Percentiles rank a stretch among this genome's conserved stretches.
These are phyloP conservation scores for Gymnopithys bicolor DNA, from an alignment of 2,797 vertebrate genomes.

Conservation along the genomic window DNA sequence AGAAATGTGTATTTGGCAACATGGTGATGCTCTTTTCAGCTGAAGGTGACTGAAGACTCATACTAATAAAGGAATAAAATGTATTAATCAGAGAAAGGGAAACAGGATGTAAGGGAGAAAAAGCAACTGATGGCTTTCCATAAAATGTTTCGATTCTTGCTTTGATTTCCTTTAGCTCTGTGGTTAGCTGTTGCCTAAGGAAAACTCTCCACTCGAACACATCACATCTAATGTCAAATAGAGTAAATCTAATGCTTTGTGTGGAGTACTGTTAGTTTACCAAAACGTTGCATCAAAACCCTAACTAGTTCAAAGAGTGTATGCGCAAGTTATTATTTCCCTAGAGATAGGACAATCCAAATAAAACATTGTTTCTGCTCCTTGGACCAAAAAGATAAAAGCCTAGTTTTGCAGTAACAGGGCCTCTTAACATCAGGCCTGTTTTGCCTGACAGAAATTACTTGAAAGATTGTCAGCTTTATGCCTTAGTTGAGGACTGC, in stretches of 20 bases:
- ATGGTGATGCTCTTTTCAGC: not conserved
- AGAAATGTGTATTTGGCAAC: not conserved
- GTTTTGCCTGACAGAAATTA: not conserved
- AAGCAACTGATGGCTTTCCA: not conserved
- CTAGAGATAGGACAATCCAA: slow-evolving; percentile 24
- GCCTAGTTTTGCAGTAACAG: not conserved
- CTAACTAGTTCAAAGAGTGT: not conserved
- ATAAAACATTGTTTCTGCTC: slow-evolving; percentile 53
- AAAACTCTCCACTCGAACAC: not conserved
- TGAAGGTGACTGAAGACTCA: not conserved
- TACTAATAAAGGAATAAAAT: not conserved
- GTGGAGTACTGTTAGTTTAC: not conserved
- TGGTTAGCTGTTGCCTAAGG: slow-evolving; percentile 42
- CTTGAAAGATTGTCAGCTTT: slow-evolving; percentile 3
- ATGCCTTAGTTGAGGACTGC: not conserved
- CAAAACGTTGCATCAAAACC: not conserved
- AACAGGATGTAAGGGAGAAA: not conserved
- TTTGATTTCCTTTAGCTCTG: slow-evolving; percentile 51
- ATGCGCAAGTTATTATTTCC: slow-evolving; percentile 3
- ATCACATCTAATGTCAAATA: not conserved
- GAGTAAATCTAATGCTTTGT: not conserved
- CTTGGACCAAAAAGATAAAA: slow-evolving; percentile 41
- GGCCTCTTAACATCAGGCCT: not conserved
- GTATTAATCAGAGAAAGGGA: not conserved
- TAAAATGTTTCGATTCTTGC: slow-evolving; percentile 23